A percentile compares a stretch with the other conserved stretches of the same genome.
Evolutionary conservation across 2,888 invertebrate genomes (phyloP).

Genomic region (Carpatolechia fugitivella): DNA sequence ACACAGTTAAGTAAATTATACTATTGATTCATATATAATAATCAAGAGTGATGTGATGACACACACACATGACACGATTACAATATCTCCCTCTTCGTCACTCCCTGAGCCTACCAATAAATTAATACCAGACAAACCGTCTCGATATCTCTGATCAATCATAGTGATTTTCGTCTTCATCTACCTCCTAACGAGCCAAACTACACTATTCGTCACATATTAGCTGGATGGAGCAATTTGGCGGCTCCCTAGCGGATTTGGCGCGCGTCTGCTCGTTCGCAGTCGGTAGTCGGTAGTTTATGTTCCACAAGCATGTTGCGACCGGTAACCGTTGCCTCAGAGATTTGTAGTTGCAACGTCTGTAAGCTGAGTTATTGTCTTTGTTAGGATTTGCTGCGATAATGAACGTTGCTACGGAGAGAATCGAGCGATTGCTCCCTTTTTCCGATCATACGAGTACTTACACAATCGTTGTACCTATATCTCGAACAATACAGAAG

Average conservation of each 20-base stretch:
- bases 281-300: neutral
- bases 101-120: no score
- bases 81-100: no score
- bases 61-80: no score
- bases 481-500: no score
- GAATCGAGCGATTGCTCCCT: neutral
- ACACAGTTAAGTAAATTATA: no score
- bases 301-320: constrained; percentile 6
- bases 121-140: no score
- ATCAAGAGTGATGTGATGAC: no score
- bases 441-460: neutral
- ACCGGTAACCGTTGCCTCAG: constrained; percentile 5
- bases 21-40: no score
- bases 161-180: no score
- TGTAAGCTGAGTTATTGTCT: constrained; percentile 7
- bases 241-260: constrained; percentile 2
- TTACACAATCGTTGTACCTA: neutral
- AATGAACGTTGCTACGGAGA: neutral
- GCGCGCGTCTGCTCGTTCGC: neutral
- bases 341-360: constrained; percentile 1
- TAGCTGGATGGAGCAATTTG: constrained; percentile 9
- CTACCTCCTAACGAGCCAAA: neutral
- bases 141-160: no score
- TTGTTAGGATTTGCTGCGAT: neutral
- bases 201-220: constrained; percentile 3